phyloP scores from a whole-genome alignment of 2,113 vertebrate genomes.

The Ranitomeya imitator region DNA sequence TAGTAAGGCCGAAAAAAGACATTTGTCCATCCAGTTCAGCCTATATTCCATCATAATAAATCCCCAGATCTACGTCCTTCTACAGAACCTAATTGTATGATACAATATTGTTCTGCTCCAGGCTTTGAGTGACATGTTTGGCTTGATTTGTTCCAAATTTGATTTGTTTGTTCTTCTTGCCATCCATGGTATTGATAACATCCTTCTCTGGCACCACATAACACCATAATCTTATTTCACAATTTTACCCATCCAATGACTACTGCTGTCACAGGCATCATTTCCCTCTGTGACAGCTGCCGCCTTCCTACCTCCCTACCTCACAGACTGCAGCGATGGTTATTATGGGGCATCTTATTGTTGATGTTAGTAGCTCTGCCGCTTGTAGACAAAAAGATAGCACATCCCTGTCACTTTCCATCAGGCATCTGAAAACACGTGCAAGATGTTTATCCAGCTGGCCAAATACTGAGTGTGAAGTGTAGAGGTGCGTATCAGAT shows the following conservation, averaged over 20 bases:
- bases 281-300: background rate
- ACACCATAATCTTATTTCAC: background rate
- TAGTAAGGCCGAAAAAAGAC: too few species aligned
- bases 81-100: too few species aligned
- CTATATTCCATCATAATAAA: too few species aligned
- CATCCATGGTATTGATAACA: too few species aligned
- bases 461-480: background rate
- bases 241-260: background rate
- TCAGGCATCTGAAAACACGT: background rate
- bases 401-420: background rate
- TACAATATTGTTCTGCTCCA: too few species aligned
- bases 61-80: too few species aligned
- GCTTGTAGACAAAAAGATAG: background rate
- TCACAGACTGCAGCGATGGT: background rate
- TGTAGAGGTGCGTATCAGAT: background rate
- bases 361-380: background rate
- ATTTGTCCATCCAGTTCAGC: too few species aligned
- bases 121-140: too few species aligned
- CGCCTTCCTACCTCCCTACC: background rate
- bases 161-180: too few species aligned
- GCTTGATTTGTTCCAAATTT: too few species aligned
- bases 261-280: background rate
- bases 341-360: background rate
- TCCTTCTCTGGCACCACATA: too few species aligned
- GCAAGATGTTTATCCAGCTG: background rate